phyloP scores from a whole-genome alignment of 2,888 invertebrate species.

The Dryobota labecula region DNA sequence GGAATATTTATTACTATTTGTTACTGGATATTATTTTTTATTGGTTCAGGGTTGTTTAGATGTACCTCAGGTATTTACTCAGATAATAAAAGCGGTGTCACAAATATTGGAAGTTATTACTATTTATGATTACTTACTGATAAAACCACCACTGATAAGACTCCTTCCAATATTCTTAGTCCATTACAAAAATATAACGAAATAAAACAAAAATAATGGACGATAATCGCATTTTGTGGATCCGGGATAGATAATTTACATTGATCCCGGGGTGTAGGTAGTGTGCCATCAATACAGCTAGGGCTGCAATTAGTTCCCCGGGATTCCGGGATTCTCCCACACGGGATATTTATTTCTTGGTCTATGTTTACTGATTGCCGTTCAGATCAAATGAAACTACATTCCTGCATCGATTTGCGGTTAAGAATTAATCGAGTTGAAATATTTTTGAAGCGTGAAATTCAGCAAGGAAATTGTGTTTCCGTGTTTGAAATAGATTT shows the following conservation, averaged over 20 bases:
- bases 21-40: conserved; percentile 30
- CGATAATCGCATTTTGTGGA: conserved; percentile 81
- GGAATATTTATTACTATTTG: conserved; percentile 41
- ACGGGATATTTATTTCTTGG: conserved; percentile 85
- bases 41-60: conserved; percentile 9
- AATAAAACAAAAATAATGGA: conserved; percentile 73
- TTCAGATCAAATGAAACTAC: conserved; percentile 76
- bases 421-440: conserved; percentile 63
- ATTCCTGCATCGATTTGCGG: conserved; percentile 70
- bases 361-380: conserved; percentile 81
- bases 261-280: conserved; percentile 80
- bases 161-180: neutral
- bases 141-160: conserved; percentile 4
- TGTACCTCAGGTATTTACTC: neutral
- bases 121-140: conserved; percentile 5
- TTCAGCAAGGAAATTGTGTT: conserved; percentile 39
- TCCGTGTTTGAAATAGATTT: conserved; percentile 14
- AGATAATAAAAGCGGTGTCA: neutral
- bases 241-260: conserved; percentile 84
- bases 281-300: conserved; percentile 87
- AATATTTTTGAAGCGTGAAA: conserved; percentile 47
- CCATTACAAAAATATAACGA: conserved; percentile 63
- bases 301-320: conserved; percentile 88
- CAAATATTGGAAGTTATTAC: neutral
- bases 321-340: conserved; percentile 75